phyloP scores from a whole-genome alignment of 2,888 invertebrate species.

The Epinotia demarniana region DNA sequence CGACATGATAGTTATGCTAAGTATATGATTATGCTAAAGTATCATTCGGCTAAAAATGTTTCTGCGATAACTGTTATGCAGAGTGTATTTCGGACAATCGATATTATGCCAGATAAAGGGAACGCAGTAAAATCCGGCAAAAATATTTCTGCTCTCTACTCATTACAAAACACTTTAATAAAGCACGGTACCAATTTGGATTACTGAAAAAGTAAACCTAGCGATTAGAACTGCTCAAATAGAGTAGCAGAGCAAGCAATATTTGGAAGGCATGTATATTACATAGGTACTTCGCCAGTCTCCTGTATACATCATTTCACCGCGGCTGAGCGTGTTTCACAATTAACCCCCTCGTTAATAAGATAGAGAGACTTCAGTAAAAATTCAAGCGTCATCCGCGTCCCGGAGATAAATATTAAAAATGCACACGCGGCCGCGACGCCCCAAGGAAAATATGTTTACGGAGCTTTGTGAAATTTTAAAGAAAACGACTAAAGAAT shows the following conservation, averaged over 20 bases:
- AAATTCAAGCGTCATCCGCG: conserved; percentile 78
- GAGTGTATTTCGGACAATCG: too few species aligned
- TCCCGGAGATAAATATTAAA: conserved; percentile 79
- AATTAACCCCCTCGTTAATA: conserved; percentile 74
- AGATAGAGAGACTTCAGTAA: conserved; percentile 77
- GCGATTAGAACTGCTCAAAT: too few species aligned
- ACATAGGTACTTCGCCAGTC: neutral
- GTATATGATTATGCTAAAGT: too few species aligned
- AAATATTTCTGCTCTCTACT: too few species aligned
- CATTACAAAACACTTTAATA: too few species aligned
- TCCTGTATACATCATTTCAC: conserved; percentile 46
- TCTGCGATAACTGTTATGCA: too few species aligned
- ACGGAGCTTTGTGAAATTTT: conserved; percentile 66
- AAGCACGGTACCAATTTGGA: too few species aligned
- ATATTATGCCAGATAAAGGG: too few species aligned
- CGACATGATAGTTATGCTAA: too few species aligned
- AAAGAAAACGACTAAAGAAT: conserved; percentile 50
- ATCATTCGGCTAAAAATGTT: too few species aligned
- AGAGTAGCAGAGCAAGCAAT: neutral
- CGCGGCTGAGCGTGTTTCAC: conserved; percentile 58
- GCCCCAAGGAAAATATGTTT: conserved; percentile 79
- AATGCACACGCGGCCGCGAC: conserved; percentile 74
- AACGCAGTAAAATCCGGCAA: too few species aligned
- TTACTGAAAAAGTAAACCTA: too few species aligned
- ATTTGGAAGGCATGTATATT: neutral